Evolutionary conservation across 2,888 invertebrate species (phyloP).

Genomic region (Lasius fuliginosus): DNA sequence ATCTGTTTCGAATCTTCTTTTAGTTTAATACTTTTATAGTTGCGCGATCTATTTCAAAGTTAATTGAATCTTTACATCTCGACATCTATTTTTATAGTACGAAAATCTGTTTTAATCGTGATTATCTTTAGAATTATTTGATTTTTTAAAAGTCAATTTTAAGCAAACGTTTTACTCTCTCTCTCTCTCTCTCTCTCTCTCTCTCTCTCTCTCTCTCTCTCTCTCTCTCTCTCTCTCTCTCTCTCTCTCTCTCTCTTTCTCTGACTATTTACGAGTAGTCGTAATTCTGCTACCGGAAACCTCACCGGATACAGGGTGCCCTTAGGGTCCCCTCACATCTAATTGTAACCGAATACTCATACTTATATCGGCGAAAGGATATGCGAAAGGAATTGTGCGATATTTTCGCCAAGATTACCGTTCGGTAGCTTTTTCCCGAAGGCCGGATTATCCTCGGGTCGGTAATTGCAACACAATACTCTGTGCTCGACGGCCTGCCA

Average conservation of each 20-base stretch:
- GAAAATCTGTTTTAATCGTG: not conserved
- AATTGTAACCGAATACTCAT: conserved; percentile 43
- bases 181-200: too few relatives aligned
- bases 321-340: not conserved
- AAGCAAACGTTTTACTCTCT: conserved; percentile 1
- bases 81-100: not conserved
- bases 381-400: conserved; percentile 27
- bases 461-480: conserved; percentile 71
- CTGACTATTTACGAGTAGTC: conserved; percentile 14
- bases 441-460: conserved; percentile 22
- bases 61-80: not conserved
- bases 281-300: conserved; percentile 24
- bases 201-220: too few relatives aligned
- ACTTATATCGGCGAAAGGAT: conserved; percentile 22
- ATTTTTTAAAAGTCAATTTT: conserved; percentile 16
- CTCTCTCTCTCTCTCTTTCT: too few relatives aligned
- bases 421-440: conserved; percentile 30
- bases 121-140: not conserved
- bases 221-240: too few relatives aligned
- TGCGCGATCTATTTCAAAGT: not conserved
- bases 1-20: not conserved
- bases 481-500: conserved; percentile 57
- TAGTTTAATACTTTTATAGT: not conserved
- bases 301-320: not conserved
- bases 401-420: conserved; percentile 36